Conservation (phyloP, 2,797 vertebrate species). For the Thalassophryne amazonica region DNA sequence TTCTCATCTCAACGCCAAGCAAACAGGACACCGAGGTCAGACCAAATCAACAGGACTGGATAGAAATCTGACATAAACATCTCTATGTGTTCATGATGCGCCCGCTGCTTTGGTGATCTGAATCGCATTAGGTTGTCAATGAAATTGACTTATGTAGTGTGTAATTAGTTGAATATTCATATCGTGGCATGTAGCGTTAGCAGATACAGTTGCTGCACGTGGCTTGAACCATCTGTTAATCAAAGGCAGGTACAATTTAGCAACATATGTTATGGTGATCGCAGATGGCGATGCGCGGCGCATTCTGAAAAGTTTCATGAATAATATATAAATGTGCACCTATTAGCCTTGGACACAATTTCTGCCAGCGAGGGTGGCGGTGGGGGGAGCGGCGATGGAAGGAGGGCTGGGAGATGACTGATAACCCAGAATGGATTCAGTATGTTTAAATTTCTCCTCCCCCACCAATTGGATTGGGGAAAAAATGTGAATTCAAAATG, state of each 20-base stretch:
- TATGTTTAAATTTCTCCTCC: constrained; percentile 37
- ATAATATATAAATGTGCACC: constrained; percentile 56
- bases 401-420: constrained; percentile 13
- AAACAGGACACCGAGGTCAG: constrained; percentile 61
- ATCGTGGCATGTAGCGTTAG: constrained; percentile 37
- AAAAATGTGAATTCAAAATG: constrained; percentile 45
- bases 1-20: constrained; percentile 54
- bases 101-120: background rate
- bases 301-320: constrained; percentile 42
- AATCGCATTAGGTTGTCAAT: background rate
- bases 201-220: constrained; percentile 28
- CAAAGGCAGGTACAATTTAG: constrained; percentile 37
- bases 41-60: constrained; percentile 15
- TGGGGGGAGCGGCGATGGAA: background rate
- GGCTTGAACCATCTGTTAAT: constrained; percentile 51
- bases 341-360: constrained; percentile 53
- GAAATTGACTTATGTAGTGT: constrained; percentile 33
- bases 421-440: constrained; percentile 39
- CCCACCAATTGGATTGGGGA: constrained; percentile 20
- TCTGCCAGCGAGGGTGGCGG: constrained; percentile 29
- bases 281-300: constrained; percentile 36
- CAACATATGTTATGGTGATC: constrained; percentile 49
- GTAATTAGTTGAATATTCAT: constrained; percentile 41
- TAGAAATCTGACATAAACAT: constrained; percentile 5
- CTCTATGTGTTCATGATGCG: too few relatives aligned